phyloP scores from a whole-genome alignment of 2,113 vertebrate species.

The Poeciliopsis turrubarensis region DNA sequence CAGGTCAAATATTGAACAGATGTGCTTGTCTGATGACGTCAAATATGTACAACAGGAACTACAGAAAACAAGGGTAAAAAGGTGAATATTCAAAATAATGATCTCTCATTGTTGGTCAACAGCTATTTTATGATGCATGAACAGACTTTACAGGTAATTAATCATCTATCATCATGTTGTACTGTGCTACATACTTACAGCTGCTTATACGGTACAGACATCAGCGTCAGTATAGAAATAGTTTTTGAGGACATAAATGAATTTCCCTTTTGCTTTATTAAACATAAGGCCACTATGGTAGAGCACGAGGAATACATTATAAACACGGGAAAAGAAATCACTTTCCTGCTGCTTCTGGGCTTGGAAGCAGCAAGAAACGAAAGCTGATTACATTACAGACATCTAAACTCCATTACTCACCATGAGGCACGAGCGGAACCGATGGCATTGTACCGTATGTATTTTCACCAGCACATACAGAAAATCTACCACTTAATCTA shows the following conservation, averaged over 20 bases:
- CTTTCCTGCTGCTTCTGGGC: slow-evolving; percentile 29
- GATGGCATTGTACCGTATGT: slow-evolving; percentile 41
- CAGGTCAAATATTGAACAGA: slow-evolving; percentile 24
- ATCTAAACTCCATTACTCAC: slow-evolving; percentile 63
- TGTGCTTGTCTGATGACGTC: slow-evolving; percentile 47
- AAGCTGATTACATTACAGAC: slow-evolving; percentile 59
- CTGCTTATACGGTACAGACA: slow-evolving; percentile 66
- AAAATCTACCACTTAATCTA: slow-evolving; percentile 51
- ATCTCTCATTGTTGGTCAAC: slow-evolving; percentile 43
- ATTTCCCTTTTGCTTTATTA: slow-evolving; percentile 61
- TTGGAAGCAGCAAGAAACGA: slow-evolving; percentile 39
- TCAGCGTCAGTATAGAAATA: slow-evolving; percentile 44
- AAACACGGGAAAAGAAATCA: slow-evolving; percentile 45
- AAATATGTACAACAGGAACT: slow-evolving; percentile 38
- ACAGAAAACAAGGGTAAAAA: slow-evolving; percentile 49
- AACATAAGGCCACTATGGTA: slow-evolving; percentile 84
- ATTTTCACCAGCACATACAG: slow-evolving; percentile 32
- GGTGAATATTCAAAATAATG: slow-evolving; percentile 66
- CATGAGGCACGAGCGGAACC: slow-evolving; percentile 72
- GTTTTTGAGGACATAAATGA: slow-evolving; percentile 47
- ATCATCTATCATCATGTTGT: slow-evolving; percentile 41
- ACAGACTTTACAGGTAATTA: slow-evolving; percentile 40
- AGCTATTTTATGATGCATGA: slow-evolving; percentile 33
- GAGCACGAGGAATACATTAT: slow-evolving; percentile 63
- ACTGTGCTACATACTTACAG: slow-evolving; percentile 75